Conservation (phyloP, 2,888 invertebrate species). For the Carabus problematicus region DNA sequence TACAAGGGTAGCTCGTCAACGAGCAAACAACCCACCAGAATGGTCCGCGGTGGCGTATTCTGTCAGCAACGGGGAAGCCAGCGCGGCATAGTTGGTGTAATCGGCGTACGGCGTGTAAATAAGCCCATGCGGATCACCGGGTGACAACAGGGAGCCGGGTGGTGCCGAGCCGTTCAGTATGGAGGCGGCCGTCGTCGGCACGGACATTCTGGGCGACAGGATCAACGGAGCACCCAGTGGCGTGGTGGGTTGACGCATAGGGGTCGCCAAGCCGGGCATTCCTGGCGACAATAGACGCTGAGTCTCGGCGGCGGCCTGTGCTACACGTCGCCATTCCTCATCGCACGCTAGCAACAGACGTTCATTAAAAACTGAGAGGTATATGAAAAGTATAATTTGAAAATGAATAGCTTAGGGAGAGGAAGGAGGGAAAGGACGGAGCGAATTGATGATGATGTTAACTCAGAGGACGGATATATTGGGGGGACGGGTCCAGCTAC, state of each 20-base stretch:
- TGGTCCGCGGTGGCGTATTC: slow-evolving; percentile 88
- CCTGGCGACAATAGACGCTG: slow-evolving; percentile 74
- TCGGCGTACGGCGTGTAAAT: slow-evolving; percentile 90
- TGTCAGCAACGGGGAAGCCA: slow-evolving; percentile 81
- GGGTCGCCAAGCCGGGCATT: slow-evolving; percentile 69
- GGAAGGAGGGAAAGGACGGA: too few relatives aligned
- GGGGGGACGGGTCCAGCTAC: too few relatives aligned
- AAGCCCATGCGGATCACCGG: slow-evolving; percentile 79
- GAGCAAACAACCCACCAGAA: slow-evolving; percentile 94
- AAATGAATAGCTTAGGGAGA: slow-evolving; percentile 22
- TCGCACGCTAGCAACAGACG: slow-evolving; percentile 72
- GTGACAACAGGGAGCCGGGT: slow-evolving; percentile 71
- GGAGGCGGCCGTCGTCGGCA: slow-evolving; percentile 77
- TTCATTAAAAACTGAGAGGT: slow-evolving; percentile 57
- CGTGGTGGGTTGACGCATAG: slow-evolving; percentile 71
- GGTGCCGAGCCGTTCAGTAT: slow-evolving; percentile 67
- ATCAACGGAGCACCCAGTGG: slow-evolving; percentile 93
- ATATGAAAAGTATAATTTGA: slow-evolving; percentile 22
- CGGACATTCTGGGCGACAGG: slow-evolving; percentile 88
- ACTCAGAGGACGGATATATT: too few relatives aligned
- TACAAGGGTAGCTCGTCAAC: slow-evolving; percentile 62
- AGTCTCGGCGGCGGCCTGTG: slow-evolving; percentile 79
- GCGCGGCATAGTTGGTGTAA: slow-evolving; percentile 89
- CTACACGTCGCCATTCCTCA: slow-evolving; percentile 84
- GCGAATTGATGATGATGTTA: too few relatives aligned